Conservation (phyloP, 1,140 invertebrate species). For the Hestina assimilis region DNA sequence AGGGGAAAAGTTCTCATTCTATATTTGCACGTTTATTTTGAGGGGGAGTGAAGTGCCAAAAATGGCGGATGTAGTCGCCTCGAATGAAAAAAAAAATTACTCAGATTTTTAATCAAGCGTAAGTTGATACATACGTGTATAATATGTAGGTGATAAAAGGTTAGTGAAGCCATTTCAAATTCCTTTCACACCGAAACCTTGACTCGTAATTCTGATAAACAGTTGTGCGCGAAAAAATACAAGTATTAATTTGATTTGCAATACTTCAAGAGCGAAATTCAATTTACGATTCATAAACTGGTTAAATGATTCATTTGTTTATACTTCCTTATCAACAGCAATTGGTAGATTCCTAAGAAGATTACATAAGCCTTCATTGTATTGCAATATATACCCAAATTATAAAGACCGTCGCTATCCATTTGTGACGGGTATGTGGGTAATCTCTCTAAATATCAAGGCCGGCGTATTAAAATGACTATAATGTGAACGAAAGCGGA, state of each 20-base stretch:
- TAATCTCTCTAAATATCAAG: slow-evolving; percentile 36
- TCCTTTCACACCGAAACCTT: slow-evolving; percentile 63
- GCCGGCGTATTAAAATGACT: slow-evolving; percentile 17
- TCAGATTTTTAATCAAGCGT: slow-evolving; percentile 17
- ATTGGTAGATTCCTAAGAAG: too few relatives aligned
- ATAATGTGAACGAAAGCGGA: slow-evolving; percentile 45
- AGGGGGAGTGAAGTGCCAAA: slow-evolving; percentile 30
- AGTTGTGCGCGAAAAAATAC: slow-evolving; percentile 41
- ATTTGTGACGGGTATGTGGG: slow-evolving; percentile 23
- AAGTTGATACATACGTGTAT: slow-evolving; percentile 10
- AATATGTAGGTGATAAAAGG: slow-evolving; percentile 15
- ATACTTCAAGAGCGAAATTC: slow-evolving; percentile 46
- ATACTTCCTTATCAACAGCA: too few relatives aligned
- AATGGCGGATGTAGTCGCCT: slow-evolving; percentile 29
- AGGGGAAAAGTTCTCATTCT: slow-evolving; percentile 35
- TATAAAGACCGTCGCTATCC: slow-evolving; percentile 13
- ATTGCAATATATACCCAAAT: too few relatives aligned
- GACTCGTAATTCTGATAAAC: slow-evolving; percentile 53
- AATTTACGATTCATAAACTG: slow-evolving; percentile 42
- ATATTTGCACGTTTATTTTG: slow-evolving; percentile 38
- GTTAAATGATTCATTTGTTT: neutral
- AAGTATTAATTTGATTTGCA: slow-evolving; percentile 30
- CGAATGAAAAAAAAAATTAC: slow-evolving; percentile 9
- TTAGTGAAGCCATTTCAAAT: slow-evolving; percentile 26
- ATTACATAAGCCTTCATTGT: too few relatives aligned